Base-by-base conservation (phyloP, 1,140 invertebrate genomes). In the Heliconius hewitsoni region DNA sequence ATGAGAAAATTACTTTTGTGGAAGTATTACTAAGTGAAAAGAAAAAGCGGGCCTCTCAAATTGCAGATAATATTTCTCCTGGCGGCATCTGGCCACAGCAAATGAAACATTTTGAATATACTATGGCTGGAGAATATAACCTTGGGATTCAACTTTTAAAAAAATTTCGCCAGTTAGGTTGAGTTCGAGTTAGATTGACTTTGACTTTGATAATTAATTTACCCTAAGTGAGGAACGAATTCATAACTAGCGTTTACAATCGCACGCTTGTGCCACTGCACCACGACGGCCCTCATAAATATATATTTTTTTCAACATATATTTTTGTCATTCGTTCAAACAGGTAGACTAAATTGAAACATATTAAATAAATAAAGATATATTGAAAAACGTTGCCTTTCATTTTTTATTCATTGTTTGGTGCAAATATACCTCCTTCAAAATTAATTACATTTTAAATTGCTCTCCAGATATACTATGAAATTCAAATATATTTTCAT, bases 41-140 rank as follows among this genome's bases (percentile, higher is more conserved):
- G 57, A 80, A 80, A 66, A 84, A 74, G 71, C 50, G 73, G 80
- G 84, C 72, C 60, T 82, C 73, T 82, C 81, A 87, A 87, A 89
- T 89, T 87, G 81, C 84, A 76, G 57, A 84, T 83, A 81, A 87
- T 89, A 89, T 85, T 86, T 89, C 85, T 87, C 85, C 82, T 85
- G 84, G 81, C 76, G 80, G 66, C 87, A 87, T 85, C 86, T 89
- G 87, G 85, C 82, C 80, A 76, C 76, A 81, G 79, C 77, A 81
- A 87, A 85, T 89, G 83, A 85, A 87, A 86, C 81, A 81, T 86
- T 84, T 76, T 66, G 73, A 66, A 66, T 66, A 66, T 66, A 66
- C 60, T 3, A 27, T 30, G 27, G 27, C 11, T 66, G 16, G 11
- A 8, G 5, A 30, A 66, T 5, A 3, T 66, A 30, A 66, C 27